Evolutionary conservation across 2,797 vertebrate genomes (phyloP).

Genomic region (Tragelaphus eurycerus): DNA sequence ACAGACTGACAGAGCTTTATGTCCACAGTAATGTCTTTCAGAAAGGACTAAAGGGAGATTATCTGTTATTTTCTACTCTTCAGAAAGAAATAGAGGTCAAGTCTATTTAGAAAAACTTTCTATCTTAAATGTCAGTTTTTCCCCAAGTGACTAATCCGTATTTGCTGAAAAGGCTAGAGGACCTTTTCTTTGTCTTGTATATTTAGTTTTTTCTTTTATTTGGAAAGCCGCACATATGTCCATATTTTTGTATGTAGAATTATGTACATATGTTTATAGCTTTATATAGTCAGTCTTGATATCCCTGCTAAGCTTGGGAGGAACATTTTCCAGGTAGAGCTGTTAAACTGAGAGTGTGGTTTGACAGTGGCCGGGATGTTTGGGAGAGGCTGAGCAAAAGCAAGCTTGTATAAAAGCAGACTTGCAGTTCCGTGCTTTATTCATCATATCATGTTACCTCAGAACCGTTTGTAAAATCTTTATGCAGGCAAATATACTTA

Average conservation of each 20-base stretch:
- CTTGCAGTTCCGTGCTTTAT: not conserved
- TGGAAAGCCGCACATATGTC: not conserved
- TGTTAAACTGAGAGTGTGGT: not conserved
- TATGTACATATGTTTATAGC: not conserved
- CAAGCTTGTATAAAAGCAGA: not conserved
- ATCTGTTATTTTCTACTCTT: not conserved
- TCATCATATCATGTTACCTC: not conserved
- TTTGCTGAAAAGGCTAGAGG: not conserved
- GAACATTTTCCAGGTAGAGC: not conserved
- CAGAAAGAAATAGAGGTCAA: not conserved
- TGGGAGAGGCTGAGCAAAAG: not conserved
- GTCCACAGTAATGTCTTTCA: not conserved
- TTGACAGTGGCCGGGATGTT: not conserved
- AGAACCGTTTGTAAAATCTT: not conserved
- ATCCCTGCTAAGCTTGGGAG: not conserved
- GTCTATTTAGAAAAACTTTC: not conserved
- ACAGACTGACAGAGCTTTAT: not conserved
- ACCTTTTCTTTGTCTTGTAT: not conserved
- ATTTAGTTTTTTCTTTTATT: not conserved
- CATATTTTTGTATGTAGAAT: not conserved
- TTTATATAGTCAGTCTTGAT: not conserved
- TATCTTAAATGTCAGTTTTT: not conserved
- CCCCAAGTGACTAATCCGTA: not conserved
- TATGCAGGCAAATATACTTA: not conserved
- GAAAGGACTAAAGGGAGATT: not conserved